Evolutionary conservation across 1,140 invertebrate species (phyloP), one percentile per base, ranked within the genome.

Genomic region (Venustaconcha ellipsiformis): DNA sequence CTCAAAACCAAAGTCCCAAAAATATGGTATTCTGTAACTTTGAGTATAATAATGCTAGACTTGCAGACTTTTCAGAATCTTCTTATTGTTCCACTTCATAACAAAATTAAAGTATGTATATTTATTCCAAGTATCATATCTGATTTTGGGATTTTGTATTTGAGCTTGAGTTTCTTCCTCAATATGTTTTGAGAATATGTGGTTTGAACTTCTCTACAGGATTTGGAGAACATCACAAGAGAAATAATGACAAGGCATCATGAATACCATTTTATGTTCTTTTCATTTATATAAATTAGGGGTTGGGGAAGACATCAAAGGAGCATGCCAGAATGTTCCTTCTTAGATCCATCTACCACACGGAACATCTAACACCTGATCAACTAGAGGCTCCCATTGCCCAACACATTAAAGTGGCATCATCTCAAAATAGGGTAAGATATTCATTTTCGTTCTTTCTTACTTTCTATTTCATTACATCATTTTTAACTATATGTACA

Each of bases 291-390:
- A 68, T 26, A 68, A 56, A 11, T 56, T 67, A 83, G 83, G 78
- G 48, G 26, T 75, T 84, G 59, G 69, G 75, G 30, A 57, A 70
- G 4, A 67, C 82, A 17, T 65, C 80, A 55, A 64, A 66, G 63
- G 81, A 75, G 1, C 56, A 68, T n/a, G 80, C 80, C 18, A 71
- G 37, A 13, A 76, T 82, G 2, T 84, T 81, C 57, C 72, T 87
- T 14, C 77, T 86, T n/a, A 73, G 78, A 66, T 82, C 84, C n/a
- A 84, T 87, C 60, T 86, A 87, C 66, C 59, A 78, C 69, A 82
- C 79, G 11, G 84, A 87, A 64, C 59, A 63, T 56, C 59, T 84
- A 20, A 75, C 77, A 4, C 60, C 70, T 20, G 67, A 78, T 5
- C 72, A 79, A 15, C 57, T 20, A 58, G 63, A 26, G n/a, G 57